These are phyloP conservation scores for Sphaerophoria rueppellii DNA, from an alignment of 2,888 invertebrate genomes.

Conservation along the genomic window DNA sequence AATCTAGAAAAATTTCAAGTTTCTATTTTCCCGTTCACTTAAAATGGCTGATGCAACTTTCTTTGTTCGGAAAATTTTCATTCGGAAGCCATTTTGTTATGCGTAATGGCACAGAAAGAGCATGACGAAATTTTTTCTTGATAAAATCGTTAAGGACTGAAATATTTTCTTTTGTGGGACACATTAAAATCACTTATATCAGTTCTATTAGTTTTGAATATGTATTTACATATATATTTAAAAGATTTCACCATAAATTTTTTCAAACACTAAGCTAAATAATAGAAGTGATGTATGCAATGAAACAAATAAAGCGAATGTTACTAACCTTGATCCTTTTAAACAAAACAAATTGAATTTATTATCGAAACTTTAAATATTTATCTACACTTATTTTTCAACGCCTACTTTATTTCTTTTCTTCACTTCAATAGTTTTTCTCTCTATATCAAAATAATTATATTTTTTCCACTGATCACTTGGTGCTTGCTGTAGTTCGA, in stretches of 20 bases:
- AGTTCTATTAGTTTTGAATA: neutral
- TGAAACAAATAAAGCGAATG: neutral
- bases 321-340: conserved; percentile 52
- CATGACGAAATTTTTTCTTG: neutral
- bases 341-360: conserved; percentile 37
- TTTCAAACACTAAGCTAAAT: neutral
- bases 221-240: neutral
- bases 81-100: conserved; percentile 48
- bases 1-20: conserved; percentile 10
- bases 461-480: neutral
- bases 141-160: neutral
- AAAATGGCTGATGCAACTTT: conserved; percentile 30
- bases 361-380: conserved; percentile 14
- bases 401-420: conserved; percentile 34
- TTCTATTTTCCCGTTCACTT: neutral
- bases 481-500: conserved; percentile 3
- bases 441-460: neutral
- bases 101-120: neutral
- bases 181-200: neutral
- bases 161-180: neutral
- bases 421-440: conserved; percentile 12
- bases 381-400: conserved; percentile 36
- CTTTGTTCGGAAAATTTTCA: conserved; percentile 36
- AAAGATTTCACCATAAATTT: neutral
- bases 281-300: neutral